Evolutionary conservation across 2,113 vertebrate species (phyloP).

Genomic region (Delphinus delphis): DNA sequence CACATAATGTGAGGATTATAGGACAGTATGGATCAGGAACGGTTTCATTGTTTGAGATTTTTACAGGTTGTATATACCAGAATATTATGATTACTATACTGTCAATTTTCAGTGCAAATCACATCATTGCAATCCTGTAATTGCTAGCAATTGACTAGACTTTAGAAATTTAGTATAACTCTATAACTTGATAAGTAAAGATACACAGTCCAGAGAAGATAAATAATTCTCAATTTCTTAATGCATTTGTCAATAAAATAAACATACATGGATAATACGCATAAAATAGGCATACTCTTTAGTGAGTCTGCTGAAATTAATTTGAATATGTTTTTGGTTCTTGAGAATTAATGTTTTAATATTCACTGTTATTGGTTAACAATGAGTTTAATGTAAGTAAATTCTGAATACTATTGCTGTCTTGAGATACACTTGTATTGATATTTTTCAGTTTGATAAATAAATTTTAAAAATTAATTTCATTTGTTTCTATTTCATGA

Average conservation of each 20-base stretch:
- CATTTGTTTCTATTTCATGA: background rate
- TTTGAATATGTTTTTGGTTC: background rate
- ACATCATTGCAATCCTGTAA: background rate
- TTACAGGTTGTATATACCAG: background rate
- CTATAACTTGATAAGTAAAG: background rate
- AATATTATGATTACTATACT: background rate
- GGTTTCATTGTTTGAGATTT: background rate
- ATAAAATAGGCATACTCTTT: background rate
- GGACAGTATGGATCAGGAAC: background rate
- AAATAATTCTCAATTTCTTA: background rate
- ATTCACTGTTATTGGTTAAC: background rate
- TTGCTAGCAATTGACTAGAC: background rate
- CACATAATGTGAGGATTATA: background rate
- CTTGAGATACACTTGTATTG: background rate
- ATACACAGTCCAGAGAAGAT: background rate
- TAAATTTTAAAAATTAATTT: background rate
- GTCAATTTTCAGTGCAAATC: background rate
- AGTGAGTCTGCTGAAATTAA: background rate
- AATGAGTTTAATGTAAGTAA: background rate
- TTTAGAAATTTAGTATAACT: background rate
- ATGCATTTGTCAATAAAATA: constrained; percentile 10
- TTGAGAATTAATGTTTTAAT: constrained; percentile 41
- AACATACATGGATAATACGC: background rate
- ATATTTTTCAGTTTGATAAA: background rate
- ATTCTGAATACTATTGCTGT: background rate